Conservation (phyloP, 1,140 invertebrate genomes). For the Rhopalosiphum maidis region DNA sequence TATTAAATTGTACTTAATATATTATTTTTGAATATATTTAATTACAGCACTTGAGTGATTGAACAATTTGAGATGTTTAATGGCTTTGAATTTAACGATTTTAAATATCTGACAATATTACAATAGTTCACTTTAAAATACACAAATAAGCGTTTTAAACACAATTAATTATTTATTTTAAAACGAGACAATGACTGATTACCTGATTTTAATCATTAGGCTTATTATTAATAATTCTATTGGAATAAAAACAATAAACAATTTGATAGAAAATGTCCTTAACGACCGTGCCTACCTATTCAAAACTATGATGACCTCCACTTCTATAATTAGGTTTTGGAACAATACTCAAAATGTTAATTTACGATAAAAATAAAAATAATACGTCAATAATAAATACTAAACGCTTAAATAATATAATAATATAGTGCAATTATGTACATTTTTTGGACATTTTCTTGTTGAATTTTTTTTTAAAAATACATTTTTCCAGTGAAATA, state of each 20-base stretch:
- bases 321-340: constrained; percentile 27
- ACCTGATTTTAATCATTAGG: background rate
- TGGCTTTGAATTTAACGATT: background rate
- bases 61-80: background rate
- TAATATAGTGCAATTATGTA: background rate
- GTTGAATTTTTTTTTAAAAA: background rate
- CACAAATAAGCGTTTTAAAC: background rate
- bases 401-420: background rate
- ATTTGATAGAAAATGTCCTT: constrained; percentile 35
- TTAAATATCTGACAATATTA: background rate
- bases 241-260: background rate
- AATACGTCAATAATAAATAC: background rate
- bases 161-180: background rate
- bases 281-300: constrained; percentile 5
- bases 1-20: background rate
- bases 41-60: background rate
- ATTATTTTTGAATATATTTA: background rate
- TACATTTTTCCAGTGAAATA: background rate
- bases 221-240: background rate
- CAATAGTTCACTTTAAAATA: background rate
- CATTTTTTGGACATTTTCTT: background rate
- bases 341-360: background rate
- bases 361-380: background rate
- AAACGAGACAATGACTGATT: background rate
- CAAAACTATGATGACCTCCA: constrained; percentile 22